These are phyloP conservation scores for Hoplostethus mediterraneus DNA, from an alignment of 2,797 vertebrate species.

Conservation along the genomic window DNA sequence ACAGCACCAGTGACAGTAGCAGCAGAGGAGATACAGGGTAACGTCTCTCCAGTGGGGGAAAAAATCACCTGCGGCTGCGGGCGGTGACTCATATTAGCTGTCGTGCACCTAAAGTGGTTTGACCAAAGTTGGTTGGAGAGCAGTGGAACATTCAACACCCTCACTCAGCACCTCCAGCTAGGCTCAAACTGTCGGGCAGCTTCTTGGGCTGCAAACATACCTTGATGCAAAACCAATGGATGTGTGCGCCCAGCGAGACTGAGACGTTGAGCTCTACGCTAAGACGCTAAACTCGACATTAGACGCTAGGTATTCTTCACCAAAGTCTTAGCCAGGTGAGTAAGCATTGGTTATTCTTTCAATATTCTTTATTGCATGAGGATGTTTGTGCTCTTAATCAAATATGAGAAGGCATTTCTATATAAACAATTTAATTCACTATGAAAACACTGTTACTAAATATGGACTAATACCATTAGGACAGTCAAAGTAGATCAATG, in stretches of 20 bases:
- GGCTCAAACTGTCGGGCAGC: no score
- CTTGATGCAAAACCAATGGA: not conserved
- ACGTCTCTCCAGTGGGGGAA: not conserved
- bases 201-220: not conserved
- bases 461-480: not conserved
- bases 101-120: not conserved
- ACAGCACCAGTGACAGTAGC: not conserved
- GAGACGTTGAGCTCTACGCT: not conserved
- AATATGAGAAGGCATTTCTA: not conserved
- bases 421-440: slow-evolving; percentile 6
- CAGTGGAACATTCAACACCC: not conserved
- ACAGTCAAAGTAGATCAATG: not conserved
- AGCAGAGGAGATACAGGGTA: not conserved
- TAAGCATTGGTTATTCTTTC: not conserved
- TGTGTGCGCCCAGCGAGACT: not conserved
- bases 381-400: slow-evolving; percentile 1
- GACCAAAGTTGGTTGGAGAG: not conserved
- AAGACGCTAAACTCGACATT: not conserved
- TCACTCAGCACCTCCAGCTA: no score
- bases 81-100: no score
- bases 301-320: not conserved
- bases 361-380: not conserved
- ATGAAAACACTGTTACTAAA: slow-evolving; percentile 10
- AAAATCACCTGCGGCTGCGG: no score
- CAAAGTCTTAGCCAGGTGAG: not conserved